Conservation (phyloP, 2,113 vertebrate genomes). For the Equus quagga region DNA sequence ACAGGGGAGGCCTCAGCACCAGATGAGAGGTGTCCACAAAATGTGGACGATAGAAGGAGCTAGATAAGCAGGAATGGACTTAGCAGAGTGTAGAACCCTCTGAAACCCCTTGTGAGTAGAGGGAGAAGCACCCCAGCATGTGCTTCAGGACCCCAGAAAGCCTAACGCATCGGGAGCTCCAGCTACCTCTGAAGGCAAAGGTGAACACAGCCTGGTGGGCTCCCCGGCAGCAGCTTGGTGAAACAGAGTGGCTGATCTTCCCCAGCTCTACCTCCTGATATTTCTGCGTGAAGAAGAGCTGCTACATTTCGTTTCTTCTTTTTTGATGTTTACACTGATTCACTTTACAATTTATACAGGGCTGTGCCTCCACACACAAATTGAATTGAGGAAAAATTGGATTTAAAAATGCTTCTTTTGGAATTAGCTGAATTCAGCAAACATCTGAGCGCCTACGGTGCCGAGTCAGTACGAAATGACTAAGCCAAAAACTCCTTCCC, state of each 20-base stretch:
- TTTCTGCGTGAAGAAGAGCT: background rate
- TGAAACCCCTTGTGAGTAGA: background rate
- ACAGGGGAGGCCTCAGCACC: background rate
- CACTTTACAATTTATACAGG: background rate
- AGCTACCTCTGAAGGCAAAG: background rate
- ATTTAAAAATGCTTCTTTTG: conserved; percentile 45
- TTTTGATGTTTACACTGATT: background rate
- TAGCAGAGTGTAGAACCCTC: background rate
- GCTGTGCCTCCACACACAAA: background rate
- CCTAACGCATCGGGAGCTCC: background rate
- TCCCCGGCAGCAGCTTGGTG: background rate
- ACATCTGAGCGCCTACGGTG: background rate
- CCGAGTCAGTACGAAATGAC: background rate
- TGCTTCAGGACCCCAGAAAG: background rate
- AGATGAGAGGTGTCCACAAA: background rate
- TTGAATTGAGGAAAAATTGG: background rate
- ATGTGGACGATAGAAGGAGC: background rate
- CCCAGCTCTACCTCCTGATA: background rate
- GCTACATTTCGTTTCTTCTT: background rate
- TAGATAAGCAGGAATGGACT: background rate
- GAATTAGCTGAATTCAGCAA: background rate
- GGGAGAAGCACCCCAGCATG: background rate
- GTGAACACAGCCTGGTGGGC: background rate
- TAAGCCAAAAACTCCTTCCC: background rate
- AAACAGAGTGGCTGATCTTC: background rate